These are phyloP conservation scores for Myocastor coypus DNA, from an alignment of 2,113 vertebrate genomes.

Conservation along the genomic window DNA sequence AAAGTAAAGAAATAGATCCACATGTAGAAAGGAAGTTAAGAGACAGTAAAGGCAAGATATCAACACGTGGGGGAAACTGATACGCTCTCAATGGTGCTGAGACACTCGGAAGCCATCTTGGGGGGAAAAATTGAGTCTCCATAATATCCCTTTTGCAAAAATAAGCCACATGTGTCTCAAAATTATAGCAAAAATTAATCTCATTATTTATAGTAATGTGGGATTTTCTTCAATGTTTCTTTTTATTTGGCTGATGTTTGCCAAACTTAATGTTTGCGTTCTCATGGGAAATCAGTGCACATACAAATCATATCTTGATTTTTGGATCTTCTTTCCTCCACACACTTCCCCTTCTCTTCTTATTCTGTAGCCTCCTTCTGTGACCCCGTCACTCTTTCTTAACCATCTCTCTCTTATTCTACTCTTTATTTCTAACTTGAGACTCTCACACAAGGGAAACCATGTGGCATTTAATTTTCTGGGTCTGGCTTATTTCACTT, in stretches of 20 bases:
- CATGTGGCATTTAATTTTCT: background rate
- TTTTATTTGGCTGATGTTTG: background rate
- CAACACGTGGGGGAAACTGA: conserved; percentile 23
- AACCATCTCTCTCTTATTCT: background rate
- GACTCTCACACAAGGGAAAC: background rate
- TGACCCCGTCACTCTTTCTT: background rate
- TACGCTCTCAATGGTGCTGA: conserved; percentile 24
- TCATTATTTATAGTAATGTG: background rate
- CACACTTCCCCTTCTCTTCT: background rate
- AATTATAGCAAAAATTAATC: background rate
- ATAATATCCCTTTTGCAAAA: conserved; percentile 55
- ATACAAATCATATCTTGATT: background rate
- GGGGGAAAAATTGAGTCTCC: conserved; percentile 56
- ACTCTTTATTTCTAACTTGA: background rate
- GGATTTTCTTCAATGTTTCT: background rate
- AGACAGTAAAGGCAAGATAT: background rate
- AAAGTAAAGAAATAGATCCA: conserved; percentile 24
- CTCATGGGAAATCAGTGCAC: background rate
- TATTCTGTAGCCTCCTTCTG: background rate
- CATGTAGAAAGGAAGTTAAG: conserved; percentile 45
- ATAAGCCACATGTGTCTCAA: conserved; percentile 32
- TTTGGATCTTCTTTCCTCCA: background rate
- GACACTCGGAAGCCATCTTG: conserved; percentile 63
- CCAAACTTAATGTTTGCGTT: background rate
- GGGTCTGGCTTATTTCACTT: background rate